A percentile compares a stretch with the other conserved stretches of the same genome.
phyloP scores from a whole-genome alignment of 2,888 invertebrate genomes.

The Charanyca ferruginea region DNA sequence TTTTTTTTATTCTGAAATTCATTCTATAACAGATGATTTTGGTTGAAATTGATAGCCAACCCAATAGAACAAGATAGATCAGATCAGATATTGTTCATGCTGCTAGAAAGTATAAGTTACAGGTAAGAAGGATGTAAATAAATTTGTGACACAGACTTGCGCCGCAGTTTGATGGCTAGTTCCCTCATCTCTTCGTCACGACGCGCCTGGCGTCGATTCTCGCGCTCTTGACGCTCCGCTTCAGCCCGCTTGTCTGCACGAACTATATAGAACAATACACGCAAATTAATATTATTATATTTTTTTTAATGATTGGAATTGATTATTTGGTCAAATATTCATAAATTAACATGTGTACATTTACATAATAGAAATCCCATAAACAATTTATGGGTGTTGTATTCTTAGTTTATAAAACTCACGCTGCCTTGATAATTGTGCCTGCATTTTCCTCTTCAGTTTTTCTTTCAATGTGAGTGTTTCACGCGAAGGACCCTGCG shows the following conservation, averaged over 20 bases:
- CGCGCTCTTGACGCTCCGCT: slow-evolving; percentile 95
- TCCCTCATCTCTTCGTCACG: slow-evolving; percentile 98
- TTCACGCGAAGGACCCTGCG: slow-evolving; percentile 84
- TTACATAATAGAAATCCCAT: neutral
- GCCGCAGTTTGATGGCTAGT: slow-evolving; percentile 96
- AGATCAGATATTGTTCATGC: slow-evolving; percentile 1
- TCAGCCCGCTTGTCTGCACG: slow-evolving; percentile 98
- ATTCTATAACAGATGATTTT: no score
- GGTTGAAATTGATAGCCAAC: no score
- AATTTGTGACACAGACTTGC: slow-evolving; percentile 92
- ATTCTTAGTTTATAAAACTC: slow-evolving; percentile 75
- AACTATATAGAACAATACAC: slow-evolving; percentile 89
- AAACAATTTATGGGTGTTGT: slow-evolving; percentile 2
- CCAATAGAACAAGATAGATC: no score
- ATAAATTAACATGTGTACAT: slow-evolving; percentile 8
- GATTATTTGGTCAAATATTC: slow-evolving; percentile 3
- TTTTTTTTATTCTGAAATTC: neutral
- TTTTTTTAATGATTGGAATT: no score
- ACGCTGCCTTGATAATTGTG: slow-evolving; percentile 91
- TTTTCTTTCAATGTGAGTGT: slow-evolving; percentile 94
- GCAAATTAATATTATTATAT: slow-evolving; percentile 7
- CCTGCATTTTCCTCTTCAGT: slow-evolving; percentile 98
- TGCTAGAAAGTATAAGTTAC: slow-evolving; percentile 3
- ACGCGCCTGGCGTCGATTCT: slow-evolving; percentile 96
- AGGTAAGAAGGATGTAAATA: no score